Percentiles rank a stretch among this genome's conserved stretches.
Conservation (phyloP, 2,113 vertebrate species). For the Lynx canadensis region DNA sequence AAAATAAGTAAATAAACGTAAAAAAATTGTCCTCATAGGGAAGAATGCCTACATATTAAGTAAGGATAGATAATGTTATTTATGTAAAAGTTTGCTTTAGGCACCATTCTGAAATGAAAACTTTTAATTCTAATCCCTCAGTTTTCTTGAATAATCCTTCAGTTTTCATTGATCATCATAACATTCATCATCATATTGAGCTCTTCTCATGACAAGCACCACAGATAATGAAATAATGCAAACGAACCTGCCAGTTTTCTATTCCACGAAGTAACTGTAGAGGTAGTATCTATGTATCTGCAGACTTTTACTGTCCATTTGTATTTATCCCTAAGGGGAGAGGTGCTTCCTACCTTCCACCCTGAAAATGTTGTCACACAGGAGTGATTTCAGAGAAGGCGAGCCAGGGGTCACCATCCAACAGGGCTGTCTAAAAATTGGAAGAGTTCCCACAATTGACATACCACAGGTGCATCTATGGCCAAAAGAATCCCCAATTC, state of each 20-base stretch:
- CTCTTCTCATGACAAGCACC: background rate
- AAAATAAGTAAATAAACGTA: background rate
- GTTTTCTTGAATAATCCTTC: constrained; percentile 51
- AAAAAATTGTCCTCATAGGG: background rate
- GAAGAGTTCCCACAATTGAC: background rate
- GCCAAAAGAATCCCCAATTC: background rate
- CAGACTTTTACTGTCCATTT: background rate
- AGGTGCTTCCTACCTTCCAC: background rate
- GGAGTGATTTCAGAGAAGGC: background rate
- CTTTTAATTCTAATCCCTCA: background rate
- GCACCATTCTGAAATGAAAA: constrained; percentile 19
- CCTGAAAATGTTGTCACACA: background rate
- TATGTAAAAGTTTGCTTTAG: constrained; percentile 34
- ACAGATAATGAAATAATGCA: constrained; percentile 16
- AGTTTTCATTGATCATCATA: constrained; percentile 54
- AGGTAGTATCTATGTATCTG: background rate
- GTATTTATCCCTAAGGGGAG: background rate
- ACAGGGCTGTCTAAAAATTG: background rate
- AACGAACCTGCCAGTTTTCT: background rate
- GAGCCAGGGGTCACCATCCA: background rate
- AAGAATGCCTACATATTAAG: background rate
- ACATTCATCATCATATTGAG: constrained; percentile 32
- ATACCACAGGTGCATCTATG: fast-evolving
- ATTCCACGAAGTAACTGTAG: background rate
- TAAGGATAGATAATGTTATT: background rate